These are phyloP conservation scores for Anguilla pacifica DNA, from an alignment of 2,797 vertebrate species.

Conservation along the genomic window DNA sequence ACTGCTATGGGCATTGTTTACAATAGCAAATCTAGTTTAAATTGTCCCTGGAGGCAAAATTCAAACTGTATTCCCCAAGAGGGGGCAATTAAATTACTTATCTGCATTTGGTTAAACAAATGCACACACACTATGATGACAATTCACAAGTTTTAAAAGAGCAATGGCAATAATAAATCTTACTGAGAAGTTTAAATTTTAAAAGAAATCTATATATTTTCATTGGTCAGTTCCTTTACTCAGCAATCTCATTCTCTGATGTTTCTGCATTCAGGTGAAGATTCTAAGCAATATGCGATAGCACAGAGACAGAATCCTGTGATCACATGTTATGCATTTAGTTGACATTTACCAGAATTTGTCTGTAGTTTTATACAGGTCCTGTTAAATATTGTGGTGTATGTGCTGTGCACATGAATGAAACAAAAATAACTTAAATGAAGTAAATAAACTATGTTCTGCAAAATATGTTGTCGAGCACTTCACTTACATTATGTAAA, in stretches of 20 bases:
- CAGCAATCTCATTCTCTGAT: conserved; percentile 4
- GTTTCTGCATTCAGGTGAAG: conserved; percentile 38
- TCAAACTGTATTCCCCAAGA: not conserved
- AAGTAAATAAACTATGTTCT: conserved; percentile 63
- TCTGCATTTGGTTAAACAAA: conserved; percentile 62
- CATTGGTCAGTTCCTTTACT: no score
- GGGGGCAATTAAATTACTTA: conserved; percentile 36
- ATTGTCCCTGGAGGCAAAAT: conserved; percentile 51
- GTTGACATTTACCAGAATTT: conserved; percentile 66
- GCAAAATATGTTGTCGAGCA: conserved; percentile 36
- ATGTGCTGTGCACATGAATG: conserved; percentile 92
- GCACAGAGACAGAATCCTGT: conserved; percentile 57
- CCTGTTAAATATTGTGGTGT: conserved; percentile 72
- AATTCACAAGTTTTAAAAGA: conserved; percentile 13
- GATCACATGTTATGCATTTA: conserved; percentile 61
- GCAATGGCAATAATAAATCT: not conserved
- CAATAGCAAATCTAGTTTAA: conserved; percentile 43
- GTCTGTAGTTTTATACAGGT: conserved; percentile 95
- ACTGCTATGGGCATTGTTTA: conserved; percentile 66
- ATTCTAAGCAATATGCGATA: conserved; percentile 28
- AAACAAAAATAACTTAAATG: conserved; percentile 59
- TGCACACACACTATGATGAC: conserved; percentile 35
- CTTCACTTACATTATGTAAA: conserved; percentile 32
- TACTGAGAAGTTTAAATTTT: not conserved
- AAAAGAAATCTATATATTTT: not conserved